These are phyloP conservation scores for Euborellia annulipes DNA, from an alignment of 1,140 invertebrate species.

Conservation along the genomic window DNA sequence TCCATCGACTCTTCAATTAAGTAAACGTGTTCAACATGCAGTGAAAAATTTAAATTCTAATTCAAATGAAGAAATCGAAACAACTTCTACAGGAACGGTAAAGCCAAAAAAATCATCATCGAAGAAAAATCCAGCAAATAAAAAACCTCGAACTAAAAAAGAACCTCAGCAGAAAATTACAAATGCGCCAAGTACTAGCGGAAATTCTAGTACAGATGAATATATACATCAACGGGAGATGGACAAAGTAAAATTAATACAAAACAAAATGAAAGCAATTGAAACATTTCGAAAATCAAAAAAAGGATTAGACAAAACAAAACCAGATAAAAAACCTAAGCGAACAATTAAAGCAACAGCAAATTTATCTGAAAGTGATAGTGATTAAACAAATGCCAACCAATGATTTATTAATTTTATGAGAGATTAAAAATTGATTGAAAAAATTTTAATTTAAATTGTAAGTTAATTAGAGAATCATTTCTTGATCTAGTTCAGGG, in stretches of 20 bases:
- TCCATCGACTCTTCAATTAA: slow-evolving; percentile 39
- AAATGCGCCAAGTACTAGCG: slow-evolving; percentile 14
- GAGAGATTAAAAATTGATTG: too few species aligned
- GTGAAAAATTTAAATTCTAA: slow-evolving; percentile 36
- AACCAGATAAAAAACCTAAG: slow-evolving; percentile 27
- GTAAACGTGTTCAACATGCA: slow-evolving; percentile 62
- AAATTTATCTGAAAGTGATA: slow-evolving; percentile 47
- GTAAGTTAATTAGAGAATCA: too few species aligned
- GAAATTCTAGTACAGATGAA: slow-evolving; percentile 32
- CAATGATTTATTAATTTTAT: too few species aligned
- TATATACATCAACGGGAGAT: slow-evolving; percentile 56
- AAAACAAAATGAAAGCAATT: slow-evolving; percentile 58
- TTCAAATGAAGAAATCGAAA: slow-evolving; percentile 15
- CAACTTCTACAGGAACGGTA: slow-evolving; percentile 8
- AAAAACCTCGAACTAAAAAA: slow-evolving; percentile 2
- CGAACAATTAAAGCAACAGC: slow-evolving; percentile 38
- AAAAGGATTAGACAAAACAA: slow-evolving; percentile 35
- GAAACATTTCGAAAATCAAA: slow-evolving; percentile 53
- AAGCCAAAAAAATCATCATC: slow-evolving; percentile 10
- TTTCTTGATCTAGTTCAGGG: too few species aligned
- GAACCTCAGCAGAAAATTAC: too few species aligned
- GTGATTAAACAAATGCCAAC: slow-evolving; percentile 19
- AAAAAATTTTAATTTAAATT: too few species aligned
- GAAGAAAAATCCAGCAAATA: slow-evolving; percentile 14
- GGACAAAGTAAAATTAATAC: slow-evolving; percentile 40